phyloP scores from a whole-genome alignment of 2,113 vertebrate genomes.

The Fulmarus glacialis region DNA sequence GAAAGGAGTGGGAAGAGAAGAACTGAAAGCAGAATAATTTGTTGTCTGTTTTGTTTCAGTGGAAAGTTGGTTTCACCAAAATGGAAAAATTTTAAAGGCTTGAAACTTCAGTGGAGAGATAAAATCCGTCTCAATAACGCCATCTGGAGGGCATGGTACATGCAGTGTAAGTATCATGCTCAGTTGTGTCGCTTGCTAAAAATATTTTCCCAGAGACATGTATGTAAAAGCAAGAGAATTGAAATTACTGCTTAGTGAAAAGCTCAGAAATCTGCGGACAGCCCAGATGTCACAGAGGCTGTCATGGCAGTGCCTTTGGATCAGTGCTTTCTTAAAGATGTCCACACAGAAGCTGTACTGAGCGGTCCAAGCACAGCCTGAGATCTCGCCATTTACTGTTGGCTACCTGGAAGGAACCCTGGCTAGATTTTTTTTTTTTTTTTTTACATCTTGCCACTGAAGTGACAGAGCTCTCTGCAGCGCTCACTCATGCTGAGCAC shows the following conservation, averaged over 20 bases:
- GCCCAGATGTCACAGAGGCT: neutral
- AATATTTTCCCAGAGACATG: rapidly evolving
- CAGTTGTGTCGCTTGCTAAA: neutral
- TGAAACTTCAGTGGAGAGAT: slow-evolving; percentile 97
- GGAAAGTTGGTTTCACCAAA: slow-evolving; percentile 96
- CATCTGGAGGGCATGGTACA: slow-evolving; percentile 99
- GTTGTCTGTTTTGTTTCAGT: slow-evolving; percentile 76
- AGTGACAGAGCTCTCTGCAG: neutral
- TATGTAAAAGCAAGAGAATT: neutral
- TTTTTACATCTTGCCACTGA: neutral
- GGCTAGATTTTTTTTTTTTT: neutral
- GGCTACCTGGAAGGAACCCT: neutral
- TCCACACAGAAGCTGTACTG: neutral
- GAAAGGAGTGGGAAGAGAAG: neutral
- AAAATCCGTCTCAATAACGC: slow-evolving; percentile 99
- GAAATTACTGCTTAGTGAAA: neutral
- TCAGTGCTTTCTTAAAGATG: neutral
- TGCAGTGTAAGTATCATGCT: slow-evolving; percentile 88
- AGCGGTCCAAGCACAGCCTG: neutral
- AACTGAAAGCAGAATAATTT: neutral
- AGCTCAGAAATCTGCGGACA: neutral
- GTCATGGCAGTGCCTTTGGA: too few relatives aligned
- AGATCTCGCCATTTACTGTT: neutral
- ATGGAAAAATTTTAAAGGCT: slow-evolving; percentile 99
- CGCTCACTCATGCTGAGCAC: neutral